phyloP scores from a whole-genome alignment of 2,113 vertebrate species.

The Dendropsophus ebraccatus region DNA sequence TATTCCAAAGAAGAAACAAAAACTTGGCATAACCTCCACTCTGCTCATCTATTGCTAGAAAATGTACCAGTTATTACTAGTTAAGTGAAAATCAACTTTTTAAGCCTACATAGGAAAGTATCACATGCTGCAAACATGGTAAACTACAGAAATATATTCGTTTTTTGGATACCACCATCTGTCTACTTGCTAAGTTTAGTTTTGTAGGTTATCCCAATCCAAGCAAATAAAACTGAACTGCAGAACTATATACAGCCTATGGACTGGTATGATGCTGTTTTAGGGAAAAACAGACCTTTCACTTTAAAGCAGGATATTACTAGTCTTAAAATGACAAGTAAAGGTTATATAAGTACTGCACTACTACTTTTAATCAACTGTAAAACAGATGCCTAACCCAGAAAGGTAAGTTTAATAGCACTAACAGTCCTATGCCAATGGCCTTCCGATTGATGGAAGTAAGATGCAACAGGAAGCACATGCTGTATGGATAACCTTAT shows the following conservation, averaged over 20 bases:
- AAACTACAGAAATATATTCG: neutral
- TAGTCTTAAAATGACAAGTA: no score
- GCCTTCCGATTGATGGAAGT: neutral
- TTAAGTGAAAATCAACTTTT: neutral
- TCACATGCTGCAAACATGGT: neutral
- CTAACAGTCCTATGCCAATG: neutral
- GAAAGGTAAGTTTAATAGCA: neutral
- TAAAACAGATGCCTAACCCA: neutral
- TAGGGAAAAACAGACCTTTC: no score
- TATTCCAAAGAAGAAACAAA: neutral
- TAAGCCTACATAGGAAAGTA: neutral
- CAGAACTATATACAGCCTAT: no score
- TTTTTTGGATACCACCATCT: neutral
- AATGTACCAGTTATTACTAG: neutral
- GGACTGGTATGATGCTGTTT: no score
- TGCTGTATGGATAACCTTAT: neutral
- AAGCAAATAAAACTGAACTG: no score
- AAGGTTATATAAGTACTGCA: no score
- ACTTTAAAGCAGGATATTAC: no score
- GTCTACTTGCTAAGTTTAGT: no score
- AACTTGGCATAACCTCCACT: neutral
- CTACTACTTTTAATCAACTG: no score
- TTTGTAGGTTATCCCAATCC: no score
- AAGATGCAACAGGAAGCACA: neutral
- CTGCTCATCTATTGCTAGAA: neutral